Percentiles rank a stretch among this genome's conserved stretches.
Conservation (phyloP, 2,113 vertebrate species). For the Mobula hypostoma region DNA sequence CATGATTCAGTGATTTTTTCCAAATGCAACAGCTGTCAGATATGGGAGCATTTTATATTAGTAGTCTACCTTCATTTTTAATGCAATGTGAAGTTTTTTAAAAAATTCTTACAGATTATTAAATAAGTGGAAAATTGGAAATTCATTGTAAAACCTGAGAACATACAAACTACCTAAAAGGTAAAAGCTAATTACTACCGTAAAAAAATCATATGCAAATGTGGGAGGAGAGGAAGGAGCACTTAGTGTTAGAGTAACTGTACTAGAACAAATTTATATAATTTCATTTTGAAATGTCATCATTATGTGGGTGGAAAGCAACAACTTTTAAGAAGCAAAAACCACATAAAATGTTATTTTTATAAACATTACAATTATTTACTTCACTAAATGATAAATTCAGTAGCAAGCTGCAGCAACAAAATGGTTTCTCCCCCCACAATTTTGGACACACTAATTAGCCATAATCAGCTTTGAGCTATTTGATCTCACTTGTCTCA, state of each 20-base stretch:
- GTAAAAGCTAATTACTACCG: not conserved
- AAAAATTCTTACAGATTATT: not conserved
- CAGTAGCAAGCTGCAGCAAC: not conserved
- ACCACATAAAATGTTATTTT: not conserved
- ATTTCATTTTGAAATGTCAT: not conserved
- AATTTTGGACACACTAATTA: not conserved
- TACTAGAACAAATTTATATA: not conserved
- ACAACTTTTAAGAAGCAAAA: not conserved
- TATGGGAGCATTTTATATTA: no score
- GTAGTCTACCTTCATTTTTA: not conserved
- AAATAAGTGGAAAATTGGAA: not conserved
- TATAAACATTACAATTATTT: not conserved
- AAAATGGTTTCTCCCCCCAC: not conserved
- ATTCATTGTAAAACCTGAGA: not conserved
- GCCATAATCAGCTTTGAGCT: not conserved
- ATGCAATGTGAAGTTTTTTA: not conserved
- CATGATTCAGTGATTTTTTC: not conserved
- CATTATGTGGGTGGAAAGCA: not conserved
- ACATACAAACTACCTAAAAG: not conserved
- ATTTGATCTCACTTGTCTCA: not conserved
- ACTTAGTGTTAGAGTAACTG: not conserved
- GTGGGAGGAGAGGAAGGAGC: not conserved
- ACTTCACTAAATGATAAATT: not conserved
- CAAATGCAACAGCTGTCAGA: not conserved
- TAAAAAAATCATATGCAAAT: not conserved